Conservation (phyloP, 64 coral and sea anemone species). For the Montipora efflorescens region DNA sequence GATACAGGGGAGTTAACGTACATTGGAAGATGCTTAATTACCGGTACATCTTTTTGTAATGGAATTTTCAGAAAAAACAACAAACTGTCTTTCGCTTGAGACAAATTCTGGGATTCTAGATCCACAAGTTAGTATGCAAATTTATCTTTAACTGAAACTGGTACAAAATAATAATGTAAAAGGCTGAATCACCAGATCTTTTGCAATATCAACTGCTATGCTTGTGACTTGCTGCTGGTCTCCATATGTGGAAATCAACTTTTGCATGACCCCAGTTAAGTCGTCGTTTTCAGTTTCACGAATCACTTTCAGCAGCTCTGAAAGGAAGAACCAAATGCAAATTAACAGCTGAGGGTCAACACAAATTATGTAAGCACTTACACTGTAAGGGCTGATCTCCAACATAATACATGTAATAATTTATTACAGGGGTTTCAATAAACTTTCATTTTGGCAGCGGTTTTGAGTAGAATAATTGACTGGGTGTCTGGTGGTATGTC, state of each 20-base stretch:
- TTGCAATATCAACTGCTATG: slow-evolving; percentile 92
- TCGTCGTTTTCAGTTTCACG: slow-evolving; percentile 95
- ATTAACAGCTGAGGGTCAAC: neutral
- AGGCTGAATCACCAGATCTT: slow-evolving; percentile 65
- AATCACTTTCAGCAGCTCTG: slow-evolving; percentile 84
- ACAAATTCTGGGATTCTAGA: too few relatives aligned
- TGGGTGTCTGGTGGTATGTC: too few relatives aligned
- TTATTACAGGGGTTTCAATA: too few relatives aligned
- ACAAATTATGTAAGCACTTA: neutral
- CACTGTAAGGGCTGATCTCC: neutral
- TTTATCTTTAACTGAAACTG: too few relatives aligned
- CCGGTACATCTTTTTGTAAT: too few relatives aligned
- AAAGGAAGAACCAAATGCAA: neutral
- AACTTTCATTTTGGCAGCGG: too few relatives aligned
- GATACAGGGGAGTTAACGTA: too few relatives aligned
- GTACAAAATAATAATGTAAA: neutral
- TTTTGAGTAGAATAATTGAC: too few relatives aligned
- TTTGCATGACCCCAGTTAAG: slow-evolving; percentile 83
- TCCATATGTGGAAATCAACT: slow-evolving; percentile 89
- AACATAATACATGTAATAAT: neutral
- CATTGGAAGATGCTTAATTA: too few relatives aligned
- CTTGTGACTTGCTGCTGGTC: slow-evolving; percentile 89
- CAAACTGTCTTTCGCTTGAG: too few relatives aligned
- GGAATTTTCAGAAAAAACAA: too few relatives aligned
- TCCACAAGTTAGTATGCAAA: too few relatives aligned